Evolutionary conservation across 2,113 vertebrate species (phyloP).

Genomic region (Burhinus bistriatus): DNA sequence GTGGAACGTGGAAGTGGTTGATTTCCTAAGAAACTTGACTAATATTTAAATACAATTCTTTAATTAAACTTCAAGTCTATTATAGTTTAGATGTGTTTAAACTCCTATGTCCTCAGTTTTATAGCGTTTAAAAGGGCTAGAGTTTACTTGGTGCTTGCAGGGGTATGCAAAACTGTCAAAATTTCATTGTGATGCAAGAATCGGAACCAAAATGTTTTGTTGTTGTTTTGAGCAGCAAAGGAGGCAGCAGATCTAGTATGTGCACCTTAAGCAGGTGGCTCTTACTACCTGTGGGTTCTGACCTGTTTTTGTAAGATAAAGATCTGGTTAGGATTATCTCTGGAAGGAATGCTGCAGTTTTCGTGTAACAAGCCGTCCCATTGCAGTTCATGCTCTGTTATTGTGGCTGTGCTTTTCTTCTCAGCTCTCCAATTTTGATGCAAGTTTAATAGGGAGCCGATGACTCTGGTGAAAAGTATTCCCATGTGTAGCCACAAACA

Average conservation of each 20-base stretch:
- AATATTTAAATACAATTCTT: background rate
- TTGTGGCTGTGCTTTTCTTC: background rate
- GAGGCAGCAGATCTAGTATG: background rate
- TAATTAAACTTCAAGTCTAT: background rate
- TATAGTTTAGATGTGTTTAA: background rate
- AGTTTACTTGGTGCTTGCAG: background rate
- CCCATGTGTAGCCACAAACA: background rate
- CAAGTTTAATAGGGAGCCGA: background rate
- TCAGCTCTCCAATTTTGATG: background rate
- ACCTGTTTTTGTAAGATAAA: background rate
- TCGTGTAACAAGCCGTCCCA: background rate
- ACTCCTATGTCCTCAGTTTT: background rate
- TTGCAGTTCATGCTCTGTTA: background rate
- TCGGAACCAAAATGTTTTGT: background rate
- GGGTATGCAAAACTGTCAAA: background rate
- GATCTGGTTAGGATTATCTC: background rate
- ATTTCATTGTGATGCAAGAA: background rate
- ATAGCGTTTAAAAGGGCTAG: background rate
- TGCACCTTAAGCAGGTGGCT: background rate
- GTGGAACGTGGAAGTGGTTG: background rate
- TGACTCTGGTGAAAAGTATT: constrained; percentile 22
- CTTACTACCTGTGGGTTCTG: background rate
- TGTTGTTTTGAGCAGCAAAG: background rate
- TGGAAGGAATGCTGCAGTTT: background rate
- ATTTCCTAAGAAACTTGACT: background rate